Evolutionary conservation across 2,797 vertebrate genomes (phyloP).

Genomic region (Ficedula albicollis): DNA sequence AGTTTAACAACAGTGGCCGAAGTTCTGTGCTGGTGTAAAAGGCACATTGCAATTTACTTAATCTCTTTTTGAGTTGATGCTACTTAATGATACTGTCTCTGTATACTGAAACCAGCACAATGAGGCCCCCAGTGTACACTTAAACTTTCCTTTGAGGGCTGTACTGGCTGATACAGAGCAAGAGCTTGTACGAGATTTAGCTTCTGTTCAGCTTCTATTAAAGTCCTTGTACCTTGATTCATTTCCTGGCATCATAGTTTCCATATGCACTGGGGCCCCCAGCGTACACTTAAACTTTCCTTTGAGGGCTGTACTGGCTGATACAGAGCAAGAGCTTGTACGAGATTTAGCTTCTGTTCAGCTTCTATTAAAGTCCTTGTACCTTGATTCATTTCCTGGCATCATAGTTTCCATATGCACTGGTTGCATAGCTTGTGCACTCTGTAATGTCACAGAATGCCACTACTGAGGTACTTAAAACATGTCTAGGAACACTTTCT

Average conservation of each 20-base stretch:
- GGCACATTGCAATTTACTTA: not conserved
- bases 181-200: not conserved
- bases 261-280: not conserved
- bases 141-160: conserved; percentile 49
- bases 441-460: conserved; percentile 18
- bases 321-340: not conserved
- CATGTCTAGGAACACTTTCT: not conserved
- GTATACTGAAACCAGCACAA: conserved; percentile 10
- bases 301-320: conserved; percentile 36
- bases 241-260: not conserved
- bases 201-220: conserved; percentile 24
- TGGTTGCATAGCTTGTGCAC: not conserved
- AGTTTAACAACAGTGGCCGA: not conserved
- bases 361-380: conserved; percentile 5
- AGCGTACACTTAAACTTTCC: conserved; percentile 41
- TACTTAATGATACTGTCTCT: conserved; percentile 28
- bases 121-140: conserved; percentile 14
- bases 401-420: not conserved
- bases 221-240: conserved; percentile 17
- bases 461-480: conserved; percentile 48
- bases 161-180: conserved; percentile 10
- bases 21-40: not conserved
- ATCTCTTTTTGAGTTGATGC: not conserved
- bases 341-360: conserved; percentile 26
- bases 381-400: conserved; percentile 22